Evolutionary conservation across 1,140 invertebrate genomes (phyloP), one percentile per base, ranked within the genome.

Genomic region (Ceratina japonica): DNA sequence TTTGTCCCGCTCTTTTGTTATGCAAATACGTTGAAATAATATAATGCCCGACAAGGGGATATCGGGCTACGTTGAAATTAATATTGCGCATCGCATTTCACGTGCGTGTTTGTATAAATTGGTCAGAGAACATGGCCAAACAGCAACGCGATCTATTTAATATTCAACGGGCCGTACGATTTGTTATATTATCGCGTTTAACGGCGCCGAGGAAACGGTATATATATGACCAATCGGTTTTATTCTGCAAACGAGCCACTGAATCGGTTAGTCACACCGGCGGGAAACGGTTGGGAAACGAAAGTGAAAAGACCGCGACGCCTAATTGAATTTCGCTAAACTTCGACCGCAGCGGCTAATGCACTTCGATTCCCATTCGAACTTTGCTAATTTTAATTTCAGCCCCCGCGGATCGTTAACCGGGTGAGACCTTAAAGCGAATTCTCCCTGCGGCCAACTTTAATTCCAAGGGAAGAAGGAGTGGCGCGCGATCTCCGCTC

Each of bases 301-400:
- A 61, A 61, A 61, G 59, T 61, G 59, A 27, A n/a, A 61, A 61
- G 59, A 61, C 13, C 22, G 13, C 13, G 24, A 44, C 27, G 24
- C 15, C 59, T 61, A 61, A 65, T 65, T 49, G 63, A 65, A 49
- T 65, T 65, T 49, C 37, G 63, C 15, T 44, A 27, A 44, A 64
- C 31, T 64, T 64, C 31, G 37, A 44, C 16, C 27, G 20, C 16
- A 37, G 61, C 58, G 13, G 15, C 20, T 58, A 54, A 54, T 18
- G 52, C 18, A 18, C 52, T 54, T 54, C 52, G 15, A 54, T 54
- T 54, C 3, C 59, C 59, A 27, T 15, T 27, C 5, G 24, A 61
- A 61, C 59, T 61, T 61, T 31, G 37, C 18, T 49, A 49, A 65
- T 65, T 65, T 65, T 65, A 65, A 65, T 65, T 65, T 49, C 37